phyloP scores from a whole-genome alignment of 2,797 vertebrate species.

The Agapornis canus region DNA sequence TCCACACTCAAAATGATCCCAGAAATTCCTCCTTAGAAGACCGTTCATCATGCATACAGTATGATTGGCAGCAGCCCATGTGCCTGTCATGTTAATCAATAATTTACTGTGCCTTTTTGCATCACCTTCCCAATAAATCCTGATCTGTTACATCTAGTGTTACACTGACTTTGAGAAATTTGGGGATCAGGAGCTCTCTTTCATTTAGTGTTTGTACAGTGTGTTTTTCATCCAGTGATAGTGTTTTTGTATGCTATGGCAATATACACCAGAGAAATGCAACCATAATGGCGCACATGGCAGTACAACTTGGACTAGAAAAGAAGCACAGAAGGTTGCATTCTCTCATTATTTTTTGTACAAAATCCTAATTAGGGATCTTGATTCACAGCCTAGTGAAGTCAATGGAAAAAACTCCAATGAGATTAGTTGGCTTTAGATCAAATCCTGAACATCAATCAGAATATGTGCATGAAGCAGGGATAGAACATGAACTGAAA shows the following conservation, averaged over 20 bases:
- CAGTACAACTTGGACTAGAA: not conserved
- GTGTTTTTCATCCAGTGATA: not conserved
- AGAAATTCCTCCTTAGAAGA: not conserved
- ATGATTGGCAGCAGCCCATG: not conserved
- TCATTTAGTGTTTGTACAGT: not conserved
- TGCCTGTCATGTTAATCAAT: not conserved
- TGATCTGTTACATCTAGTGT: not conserved
- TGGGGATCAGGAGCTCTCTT: not conserved
- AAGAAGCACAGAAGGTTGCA: slow-evolving; percentile 18
- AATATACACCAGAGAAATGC: not conserved
- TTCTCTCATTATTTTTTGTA: not conserved
- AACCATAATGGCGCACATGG: not conserved
- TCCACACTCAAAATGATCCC: not conserved
- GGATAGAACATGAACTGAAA: not conserved
- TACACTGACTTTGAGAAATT: not conserved
- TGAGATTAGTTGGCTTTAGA: not conserved
- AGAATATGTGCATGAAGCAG: not conserved
- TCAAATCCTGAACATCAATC: not conserved
- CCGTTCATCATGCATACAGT: not conserved
- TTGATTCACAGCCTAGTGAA: not conserved
- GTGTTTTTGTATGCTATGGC: not conserved
- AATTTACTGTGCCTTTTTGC: not conserved
- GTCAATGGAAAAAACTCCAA: not conserved
- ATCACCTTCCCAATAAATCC: not conserved
- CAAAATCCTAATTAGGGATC: not conserved